phyloP scores from a whole-genome alignment of 2,888 invertebrate genomes.

The Steromphala cineraria region DNA sequence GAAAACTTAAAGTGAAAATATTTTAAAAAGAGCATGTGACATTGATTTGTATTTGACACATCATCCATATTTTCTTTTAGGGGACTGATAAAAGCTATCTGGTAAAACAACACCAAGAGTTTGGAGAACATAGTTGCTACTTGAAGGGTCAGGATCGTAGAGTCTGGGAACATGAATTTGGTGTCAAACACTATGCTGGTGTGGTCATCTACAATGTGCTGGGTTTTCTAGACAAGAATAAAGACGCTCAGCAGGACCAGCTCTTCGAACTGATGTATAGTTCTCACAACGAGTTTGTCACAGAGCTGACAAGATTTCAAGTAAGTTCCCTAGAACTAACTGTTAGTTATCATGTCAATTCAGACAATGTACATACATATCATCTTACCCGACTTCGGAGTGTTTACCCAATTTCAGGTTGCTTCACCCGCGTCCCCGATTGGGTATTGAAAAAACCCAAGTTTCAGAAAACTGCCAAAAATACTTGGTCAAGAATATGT shows the following conservation, averaged over 20 bases:
- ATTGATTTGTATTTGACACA: too few species aligned
- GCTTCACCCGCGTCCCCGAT: too few species aligned
- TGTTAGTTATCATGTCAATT: background rate
- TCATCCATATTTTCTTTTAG: constrained; percentile 40
- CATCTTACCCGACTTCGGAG: too few species aligned
- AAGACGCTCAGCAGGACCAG: constrained; percentile 69
- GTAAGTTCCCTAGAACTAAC: constrained; percentile 34
- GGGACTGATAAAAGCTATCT: constrained; percentile 68
- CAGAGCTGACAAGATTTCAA: constrained; percentile 70
- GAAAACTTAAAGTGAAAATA: too few species aligned
- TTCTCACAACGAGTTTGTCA: constrained; percentile 62
- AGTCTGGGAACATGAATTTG: constrained; percentile 67
- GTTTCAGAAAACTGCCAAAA: too few species aligned
- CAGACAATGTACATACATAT: too few species aligned
- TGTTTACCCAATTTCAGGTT: too few species aligned
- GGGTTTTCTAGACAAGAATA: constrained; percentile 70
- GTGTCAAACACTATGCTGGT: constrained; percentile 68
- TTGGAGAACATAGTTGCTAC: constrained; percentile 60
- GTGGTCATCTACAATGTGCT: constrained; percentile 59
- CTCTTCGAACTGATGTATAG: constrained; percentile 69
- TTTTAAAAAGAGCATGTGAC: too few species aligned
- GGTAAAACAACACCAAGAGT: constrained; percentile 63
- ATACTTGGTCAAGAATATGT: too few species aligned
- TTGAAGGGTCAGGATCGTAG: constrained; percentile 65
- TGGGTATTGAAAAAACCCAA: too few species aligned